Conservation (phyloP, 1,140 invertebrate species). For the Trichonephila clavipes region DNA sequence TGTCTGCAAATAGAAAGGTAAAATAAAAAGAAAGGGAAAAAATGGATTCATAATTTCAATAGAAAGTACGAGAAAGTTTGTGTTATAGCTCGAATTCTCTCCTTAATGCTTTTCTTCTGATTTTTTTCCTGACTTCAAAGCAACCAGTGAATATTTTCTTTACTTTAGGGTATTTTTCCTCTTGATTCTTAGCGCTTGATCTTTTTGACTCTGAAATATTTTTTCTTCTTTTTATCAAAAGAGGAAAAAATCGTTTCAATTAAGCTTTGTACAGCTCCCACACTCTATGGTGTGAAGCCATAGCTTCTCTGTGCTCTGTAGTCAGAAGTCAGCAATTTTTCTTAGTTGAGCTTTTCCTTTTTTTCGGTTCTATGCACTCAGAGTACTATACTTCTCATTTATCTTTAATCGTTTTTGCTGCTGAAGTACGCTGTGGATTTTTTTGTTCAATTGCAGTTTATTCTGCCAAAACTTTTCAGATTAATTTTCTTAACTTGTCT, state of each 20-base stretch:
- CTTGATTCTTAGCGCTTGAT: background rate
- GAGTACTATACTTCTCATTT: conserved; percentile 38
- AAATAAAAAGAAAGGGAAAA: too few species aligned
- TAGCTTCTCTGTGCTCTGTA: background rate
- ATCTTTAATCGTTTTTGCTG: conserved; percentile 26
- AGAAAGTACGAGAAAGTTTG: background rate
- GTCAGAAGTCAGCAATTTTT: conserved; percentile 15
- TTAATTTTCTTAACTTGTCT: background rate
- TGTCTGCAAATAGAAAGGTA: background rate
- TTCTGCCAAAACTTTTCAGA: background rate
- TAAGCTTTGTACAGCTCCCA: conserved; percentile 12
- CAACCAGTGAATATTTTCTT: conserved; percentile 43
- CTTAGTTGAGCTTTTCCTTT: background rate
- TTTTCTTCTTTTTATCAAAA: background rate
- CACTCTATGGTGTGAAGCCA: background rate
- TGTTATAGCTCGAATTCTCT: background rate
- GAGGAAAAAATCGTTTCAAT: conserved; percentile 33
- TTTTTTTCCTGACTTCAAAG: background rate
- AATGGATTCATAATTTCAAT: background rate
- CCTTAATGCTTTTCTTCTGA: background rate
- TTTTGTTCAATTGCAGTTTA: background rate
- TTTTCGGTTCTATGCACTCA: background rate
- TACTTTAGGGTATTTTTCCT: background rate
- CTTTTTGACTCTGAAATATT: background rate
- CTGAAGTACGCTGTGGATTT: background rate